A percentile compares a stretch with the other conserved stretches of the same genome.
These are phyloP conservation scores for Miichthys miiuy DNA, from an alignment of 2,797 vertebrate species.

Conservation along the genomic window DNA sequence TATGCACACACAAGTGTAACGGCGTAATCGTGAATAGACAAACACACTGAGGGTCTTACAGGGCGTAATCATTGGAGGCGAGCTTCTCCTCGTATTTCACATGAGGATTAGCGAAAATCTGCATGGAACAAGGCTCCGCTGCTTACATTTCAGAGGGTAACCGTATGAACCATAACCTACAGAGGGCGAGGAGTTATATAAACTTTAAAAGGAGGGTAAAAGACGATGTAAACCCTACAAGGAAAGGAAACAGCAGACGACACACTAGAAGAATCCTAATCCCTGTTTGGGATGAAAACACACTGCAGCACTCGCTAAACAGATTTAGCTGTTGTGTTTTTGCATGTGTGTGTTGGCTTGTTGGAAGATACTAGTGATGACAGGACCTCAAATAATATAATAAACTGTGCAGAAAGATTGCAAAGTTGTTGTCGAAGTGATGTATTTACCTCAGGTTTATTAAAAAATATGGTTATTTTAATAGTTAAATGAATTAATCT, in stretches of 20 bases:
- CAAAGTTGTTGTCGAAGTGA: background rate
- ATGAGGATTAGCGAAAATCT: slow-evolving; percentile 75
- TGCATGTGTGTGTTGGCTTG: background rate
- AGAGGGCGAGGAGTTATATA: slow-evolving; percentile 47
- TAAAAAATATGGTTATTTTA: background rate
- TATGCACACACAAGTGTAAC: slow-evolving; percentile 28
- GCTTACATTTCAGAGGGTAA: slow-evolving; percentile 48
- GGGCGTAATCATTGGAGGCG: slow-evolving; percentile 65
- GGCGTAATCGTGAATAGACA: slow-evolving; percentile 68
- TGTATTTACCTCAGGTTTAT: background rate
- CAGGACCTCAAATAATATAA: background rate
- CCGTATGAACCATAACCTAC: slow-evolving; percentile 52
- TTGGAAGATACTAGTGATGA: background rate
- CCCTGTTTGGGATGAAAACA: slow-evolving; percentile 26
- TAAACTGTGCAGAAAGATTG: background rate
- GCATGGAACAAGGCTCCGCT: slow-evolving; percentile 56
- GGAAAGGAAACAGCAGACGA: slow-evolving; percentile 23
- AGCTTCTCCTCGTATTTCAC: slow-evolving; percentile 70
- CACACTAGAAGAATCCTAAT: slow-evolving; percentile 23
- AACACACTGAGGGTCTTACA: slow-evolving; percentile 72
- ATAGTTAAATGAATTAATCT: background rate
- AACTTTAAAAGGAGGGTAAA: slow-evolving; percentile 40
- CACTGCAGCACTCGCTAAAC: slow-evolving; percentile 20
- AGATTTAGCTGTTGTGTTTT: slow-evolving; percentile 8
- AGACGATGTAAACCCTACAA: slow-evolving; percentile 14